These are phyloP conservation scores for Melanaphis sacchari DNA, from an alignment of 1,140 invertebrate genomes.

Conservation along the genomic window DNA sequence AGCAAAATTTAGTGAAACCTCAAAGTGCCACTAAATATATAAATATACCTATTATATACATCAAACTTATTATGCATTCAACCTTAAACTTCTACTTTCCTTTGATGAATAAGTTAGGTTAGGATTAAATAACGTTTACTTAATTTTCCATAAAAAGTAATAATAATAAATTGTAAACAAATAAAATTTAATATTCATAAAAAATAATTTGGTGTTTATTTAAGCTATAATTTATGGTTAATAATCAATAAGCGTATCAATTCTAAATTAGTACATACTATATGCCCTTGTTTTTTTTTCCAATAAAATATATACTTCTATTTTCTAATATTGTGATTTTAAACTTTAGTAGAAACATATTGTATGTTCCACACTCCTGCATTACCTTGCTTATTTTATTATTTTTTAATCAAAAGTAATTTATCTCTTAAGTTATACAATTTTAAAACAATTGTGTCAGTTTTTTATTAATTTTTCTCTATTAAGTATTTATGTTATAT, in stretches of 20 bases:
- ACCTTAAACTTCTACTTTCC: background rate
- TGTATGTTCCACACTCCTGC: background rate
- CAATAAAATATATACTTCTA: background rate
- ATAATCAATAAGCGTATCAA: background rate
- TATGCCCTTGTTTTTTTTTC: background rate
- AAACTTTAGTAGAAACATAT: background rate
- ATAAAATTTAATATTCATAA: background rate
- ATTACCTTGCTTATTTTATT: background rate
- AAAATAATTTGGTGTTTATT: background rate
- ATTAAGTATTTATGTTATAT: no score
- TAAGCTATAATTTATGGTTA: background rate
- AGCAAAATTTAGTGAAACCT: background rate
- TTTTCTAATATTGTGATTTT: background rate
- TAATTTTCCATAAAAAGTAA: background rate
- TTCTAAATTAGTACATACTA: slow-evolving; percentile 12
- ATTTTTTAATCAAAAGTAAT: background rate
- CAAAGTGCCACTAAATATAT: background rate
- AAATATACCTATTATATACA: background rate
- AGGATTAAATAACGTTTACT: background rate
- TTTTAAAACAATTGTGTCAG: no score
- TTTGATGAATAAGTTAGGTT: background rate
- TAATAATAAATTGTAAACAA: background rate
- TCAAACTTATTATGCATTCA: background rate
- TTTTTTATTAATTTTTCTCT: no score
- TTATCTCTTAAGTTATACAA: no score